Base-by-base conservation (phyloP, 2,888 invertebrate genomes). In the Cataglyphis albicans region DNA sequence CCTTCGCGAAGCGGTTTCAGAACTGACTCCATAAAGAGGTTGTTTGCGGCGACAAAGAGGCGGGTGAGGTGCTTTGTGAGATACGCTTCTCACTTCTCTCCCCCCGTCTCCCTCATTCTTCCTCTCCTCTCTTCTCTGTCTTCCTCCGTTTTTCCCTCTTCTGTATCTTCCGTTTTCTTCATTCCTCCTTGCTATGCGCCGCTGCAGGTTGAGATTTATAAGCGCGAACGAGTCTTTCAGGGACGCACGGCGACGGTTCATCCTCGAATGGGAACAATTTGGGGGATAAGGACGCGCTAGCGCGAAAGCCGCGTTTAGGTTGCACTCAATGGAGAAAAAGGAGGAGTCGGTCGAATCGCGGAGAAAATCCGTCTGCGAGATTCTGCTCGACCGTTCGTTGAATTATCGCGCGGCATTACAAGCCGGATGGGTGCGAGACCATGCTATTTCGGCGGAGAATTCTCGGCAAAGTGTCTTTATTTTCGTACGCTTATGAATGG, bases 221-320 rank as follows among this genome's bases (percentile, higher is more conserved):
- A 93, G 91, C 91, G 91, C 90, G 90, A 92, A 89, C 91, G 91
- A 92, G 90, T 91, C 91, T 92, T 93, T 92, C 91, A 93, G 90
- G 90, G 90, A 87, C 89, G 89, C 88, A 86, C 88, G 48, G 48
- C 87, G 89, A 78, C 89, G 90, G 90, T 91, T 92, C 90, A 89
- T 91, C 92, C 92, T 91, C 89, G 92, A 92, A 91, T 91, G 91
- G 92, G 91, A 92, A 93, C 92, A 91, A 93, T 93, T 92, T 92
- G 89, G 91, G 88, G 91, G 90, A 91, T 91, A 90, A 91, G 90
- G 90, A 89, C 67, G 83, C 89, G 88, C 63, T 80, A 81, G 82
- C 86, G 86, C 85, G 90, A 86, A 89, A 85, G 82, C 84, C 68
- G 81, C 82, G 44, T 32, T 68, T 55, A 63, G 57, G 52, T 48